Conservation (phyloP, 2,888 invertebrate species). For the Allolobophora icterica region DNA sequence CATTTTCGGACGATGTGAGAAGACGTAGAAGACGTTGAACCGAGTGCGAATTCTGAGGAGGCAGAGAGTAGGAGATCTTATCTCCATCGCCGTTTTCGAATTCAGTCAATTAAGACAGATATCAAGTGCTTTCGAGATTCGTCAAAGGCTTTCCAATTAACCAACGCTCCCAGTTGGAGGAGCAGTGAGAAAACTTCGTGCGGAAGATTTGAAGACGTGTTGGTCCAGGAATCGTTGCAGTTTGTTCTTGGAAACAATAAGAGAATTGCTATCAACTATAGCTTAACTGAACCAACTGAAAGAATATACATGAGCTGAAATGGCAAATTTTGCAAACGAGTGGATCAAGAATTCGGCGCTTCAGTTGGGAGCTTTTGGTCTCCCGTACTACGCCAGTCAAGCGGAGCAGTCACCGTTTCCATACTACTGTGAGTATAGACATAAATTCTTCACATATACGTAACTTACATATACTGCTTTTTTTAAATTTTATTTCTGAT, state of each 20-base stretch:
- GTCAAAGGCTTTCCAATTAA: not conserved
- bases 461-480: too few relatives aligned
- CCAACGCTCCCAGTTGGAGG: not conserved
- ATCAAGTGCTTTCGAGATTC: not conserved
- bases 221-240: not conserved
- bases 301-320: not conserved
- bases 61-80: not conserved
- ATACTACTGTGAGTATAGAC: not conserved
- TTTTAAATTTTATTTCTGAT: too few relatives aligned
- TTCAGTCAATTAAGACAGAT: not conserved
- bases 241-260: not conserved
- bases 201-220: not conserved
- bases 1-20: not conserved
- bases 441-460: not conserved
- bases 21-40: not conserved
- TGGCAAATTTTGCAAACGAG: slow-evolving; percentile 26
- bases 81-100: not conserved
- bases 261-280: too few relatives aligned
- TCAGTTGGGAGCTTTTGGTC: not conserved
- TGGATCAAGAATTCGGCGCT: slow-evolving; percentile 1
- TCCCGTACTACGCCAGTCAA: not conserved
- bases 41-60: not conserved
- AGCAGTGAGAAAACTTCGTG: not conserved
- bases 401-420: not conserved
- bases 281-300: not conserved